These are phyloP conservation scores for Acrossocheilus wenchowensis DNA, from an alignment of 2,797 vertebrate species.

Conservation along the genomic window DNA sequence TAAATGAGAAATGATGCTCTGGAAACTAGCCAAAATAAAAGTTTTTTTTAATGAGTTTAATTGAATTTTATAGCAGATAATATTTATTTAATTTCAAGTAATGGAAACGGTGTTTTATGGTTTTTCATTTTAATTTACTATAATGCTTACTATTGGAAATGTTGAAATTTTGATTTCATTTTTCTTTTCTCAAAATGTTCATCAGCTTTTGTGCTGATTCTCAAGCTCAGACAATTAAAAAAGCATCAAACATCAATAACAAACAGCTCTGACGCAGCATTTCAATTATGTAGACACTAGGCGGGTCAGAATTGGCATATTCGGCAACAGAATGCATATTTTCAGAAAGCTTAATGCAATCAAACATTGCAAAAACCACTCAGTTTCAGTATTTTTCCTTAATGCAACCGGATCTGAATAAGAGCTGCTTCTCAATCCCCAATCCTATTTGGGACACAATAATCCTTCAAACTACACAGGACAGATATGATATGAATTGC, in stretches of 20 bases:
- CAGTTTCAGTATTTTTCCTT: not conserved
- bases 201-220: not conserved
- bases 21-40: too few relatives aligned
- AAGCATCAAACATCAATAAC: not conserved
- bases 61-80: too few relatives aligned
- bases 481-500: not conserved
- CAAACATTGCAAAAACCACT: not conserved
- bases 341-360: not conserved
- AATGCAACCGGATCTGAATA: not conserved
- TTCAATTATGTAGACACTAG: not conserved
- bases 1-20: too few relatives aligned
- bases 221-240: not conserved
- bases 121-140: not conserved
- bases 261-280: not conserved
- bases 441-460: conserved; percentile 4
- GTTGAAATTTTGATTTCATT: not conserved
- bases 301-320: not conserved
- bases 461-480: not conserved
- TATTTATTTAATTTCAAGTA: not conserved
- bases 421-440: not conserved
- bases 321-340: not conserved
- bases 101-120: not conserved
- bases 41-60: too few relatives aligned
- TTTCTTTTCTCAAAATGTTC: not conserved
- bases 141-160: not conserved